Percentiles rank a stretch among this genome's conserved stretches.
These are phyloP conservation scores for Aphaenogaster floridana DNA, from an alignment of 1,140 invertebrate genomes.

Conservation along the genomic window DNA sequence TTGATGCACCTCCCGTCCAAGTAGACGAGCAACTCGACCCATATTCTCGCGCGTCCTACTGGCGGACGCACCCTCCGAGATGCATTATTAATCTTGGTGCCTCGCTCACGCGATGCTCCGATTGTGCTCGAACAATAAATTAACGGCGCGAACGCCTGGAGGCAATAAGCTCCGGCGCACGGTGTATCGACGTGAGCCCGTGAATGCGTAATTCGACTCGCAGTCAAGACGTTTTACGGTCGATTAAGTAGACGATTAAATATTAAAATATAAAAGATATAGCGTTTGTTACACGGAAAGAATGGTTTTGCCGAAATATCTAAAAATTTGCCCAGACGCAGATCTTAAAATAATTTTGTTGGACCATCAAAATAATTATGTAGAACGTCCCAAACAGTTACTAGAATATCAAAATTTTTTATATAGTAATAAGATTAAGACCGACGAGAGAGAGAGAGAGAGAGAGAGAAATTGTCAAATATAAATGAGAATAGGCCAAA, in stretches of 20 bases:
- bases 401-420: too few species aligned
- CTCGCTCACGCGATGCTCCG: slow-evolving; percentile 64
- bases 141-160: slow-evolving; percentile 69
- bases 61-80: slow-evolving; percentile 70
- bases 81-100: slow-evolving; percentile 76
- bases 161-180: slow-evolving; percentile 52
- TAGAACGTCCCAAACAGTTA: too few species aligned
- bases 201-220: slow-evolving; percentile 51
- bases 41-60: slow-evolving; percentile 58
- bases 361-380: too few species aligned
- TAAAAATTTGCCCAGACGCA: too few species aligned
- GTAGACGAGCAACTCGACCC: slow-evolving; percentile 66
- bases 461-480: too few species aligned
- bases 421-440: too few species aligned
- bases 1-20: slow-evolving; percentile 43
- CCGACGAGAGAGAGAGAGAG: too few species aligned
- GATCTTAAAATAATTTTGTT: too few species aligned
- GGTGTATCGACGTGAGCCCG: neutral
- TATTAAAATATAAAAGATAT: neutral
- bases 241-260: neutral
- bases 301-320: too few species aligned
- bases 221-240: neutral
- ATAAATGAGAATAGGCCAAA: too few species aligned
- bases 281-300: too few species aligned
- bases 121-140: slow-evolving; percentile 70